Base-by-base conservation (phyloP, 1,140 invertebrate genomes). In the Odontomachus brunneus region DNA sequence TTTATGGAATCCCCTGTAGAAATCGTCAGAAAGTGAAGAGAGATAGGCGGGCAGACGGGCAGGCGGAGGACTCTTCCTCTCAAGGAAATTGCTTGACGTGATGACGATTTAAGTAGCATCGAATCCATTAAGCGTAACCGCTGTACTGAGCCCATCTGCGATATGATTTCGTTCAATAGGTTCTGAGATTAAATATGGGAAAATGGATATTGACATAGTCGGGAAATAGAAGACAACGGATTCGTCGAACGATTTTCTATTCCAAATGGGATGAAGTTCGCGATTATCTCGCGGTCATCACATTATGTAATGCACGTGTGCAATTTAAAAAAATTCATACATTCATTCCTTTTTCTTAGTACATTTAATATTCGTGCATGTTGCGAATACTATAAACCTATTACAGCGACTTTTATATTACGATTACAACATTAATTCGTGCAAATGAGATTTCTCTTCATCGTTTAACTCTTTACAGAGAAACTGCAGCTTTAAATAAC, bases 91-190 rank as follows among this genome's bases (percentile, higher is more conserved):
- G 85, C 69, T 59, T 49, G 59, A 26, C 55, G 49, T 62, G 17
- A 76, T 51, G 75, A 82, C 26, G 44, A 82, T 85, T 86, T 82
- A 85, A 83, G 75, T 78, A 57, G 29, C 51, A 55, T 29, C 69
- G 38, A 49, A 83, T 78, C 72, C 59, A 73, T 67, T 78, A 72
- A 83, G 38, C 38, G 60, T 78, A 87, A 83, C 53, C 65, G 12
- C 17, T 71, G 5, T 1, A 14, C 19, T 66, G 44, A 38, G 17
- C 14, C 17, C 38, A 62, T 49, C 33, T 38, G 69, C 48, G 24
- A 26, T 15, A 49, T 15, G 33, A 84, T 38, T 76, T 38, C 14
- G 15, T 51, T 19, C 1, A 3, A 78, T 14, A 38, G 22, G 44
- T 55, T 66, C 65, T 26, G n/a, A 57, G 0, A 24, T 76, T 76